Conservation (phyloP, 2,797 vertebrate genomes). For the Lepidocolaptes lacrymiger region DNA sequence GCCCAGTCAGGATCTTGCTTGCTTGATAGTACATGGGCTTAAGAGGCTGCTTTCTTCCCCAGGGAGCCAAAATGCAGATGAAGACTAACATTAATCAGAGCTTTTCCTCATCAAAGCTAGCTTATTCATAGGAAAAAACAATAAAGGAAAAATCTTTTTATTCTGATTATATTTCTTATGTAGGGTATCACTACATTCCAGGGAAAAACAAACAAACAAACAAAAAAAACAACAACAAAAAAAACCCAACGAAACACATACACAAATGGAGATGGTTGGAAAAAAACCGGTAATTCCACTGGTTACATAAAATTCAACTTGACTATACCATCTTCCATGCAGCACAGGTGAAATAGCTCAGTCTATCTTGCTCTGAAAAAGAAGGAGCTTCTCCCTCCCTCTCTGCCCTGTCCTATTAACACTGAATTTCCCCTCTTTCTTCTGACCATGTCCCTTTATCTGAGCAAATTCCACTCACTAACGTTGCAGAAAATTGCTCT, state of each 20-base stretch:
- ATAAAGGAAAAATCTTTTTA: neutral
- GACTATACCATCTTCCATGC: neutral
- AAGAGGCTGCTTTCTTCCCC: neutral
- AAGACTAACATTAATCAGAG: neutral
- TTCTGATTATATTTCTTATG: neutral
- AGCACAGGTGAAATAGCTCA: neutral
- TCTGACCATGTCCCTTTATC: neutral
- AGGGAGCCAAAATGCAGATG: neutral
- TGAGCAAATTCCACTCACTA: neutral
- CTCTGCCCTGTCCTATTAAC: accelerated
- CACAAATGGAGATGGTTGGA: neutral
- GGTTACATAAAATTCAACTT: neutral
- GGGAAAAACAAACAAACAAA: too few relatives aligned
- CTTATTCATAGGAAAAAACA: neutral
- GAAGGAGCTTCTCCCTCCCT: neutral
- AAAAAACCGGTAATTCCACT: neutral
- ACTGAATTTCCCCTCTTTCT: neutral
- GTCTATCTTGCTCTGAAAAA: neutral
- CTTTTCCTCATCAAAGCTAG: neutral
- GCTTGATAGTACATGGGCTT: neutral
- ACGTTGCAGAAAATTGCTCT: neutral
- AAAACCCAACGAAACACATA: too few relatives aligned
- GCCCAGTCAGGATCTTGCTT: neutral
- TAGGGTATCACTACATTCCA: accelerated
- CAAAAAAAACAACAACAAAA: too few relatives aligned